A percentile compares a stretch with the other conserved stretches of the same genome.
phyloP scores from a whole-genome alignment of 2,113 vertebrate species.

The Macrotis lagotis region DNA sequence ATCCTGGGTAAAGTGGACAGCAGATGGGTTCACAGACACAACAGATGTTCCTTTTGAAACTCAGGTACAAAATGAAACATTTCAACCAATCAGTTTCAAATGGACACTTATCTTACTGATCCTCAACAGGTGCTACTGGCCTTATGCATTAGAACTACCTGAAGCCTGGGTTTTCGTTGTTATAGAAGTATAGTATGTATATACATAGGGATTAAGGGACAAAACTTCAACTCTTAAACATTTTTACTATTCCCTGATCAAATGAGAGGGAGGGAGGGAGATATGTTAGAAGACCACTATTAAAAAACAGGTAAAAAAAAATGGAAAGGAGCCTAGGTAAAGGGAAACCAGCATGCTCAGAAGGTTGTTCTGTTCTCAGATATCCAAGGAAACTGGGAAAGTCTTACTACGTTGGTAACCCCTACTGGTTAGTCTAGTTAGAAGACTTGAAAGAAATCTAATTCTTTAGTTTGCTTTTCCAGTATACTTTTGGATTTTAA shows the following conservation, averaged over 20 bases:
- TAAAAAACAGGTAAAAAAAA: neutral
- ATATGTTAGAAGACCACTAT: neutral
- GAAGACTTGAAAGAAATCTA: too few relatives aligned
- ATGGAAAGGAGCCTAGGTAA: neutral
- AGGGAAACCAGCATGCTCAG: neutral
- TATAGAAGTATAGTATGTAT: conserved; percentile 35
- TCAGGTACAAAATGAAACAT: conserved; percentile 72
- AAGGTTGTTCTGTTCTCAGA: neutral
- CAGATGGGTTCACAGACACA: conserved; percentile 69
- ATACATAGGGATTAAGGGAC: neutral
- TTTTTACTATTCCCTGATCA: conserved; percentile 1
- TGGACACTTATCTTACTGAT: neutral
- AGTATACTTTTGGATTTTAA: too few relatives aligned
- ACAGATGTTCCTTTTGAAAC: conserved; percentile 77
- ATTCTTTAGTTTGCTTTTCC: too few relatives aligned
- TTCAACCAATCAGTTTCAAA: conserved; percentile 10
- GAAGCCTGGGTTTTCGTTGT: neutral
- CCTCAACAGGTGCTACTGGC: neutral
- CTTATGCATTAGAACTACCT: neutral
- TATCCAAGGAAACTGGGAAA: neutral
- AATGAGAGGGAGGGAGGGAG: conserved; percentile 10
- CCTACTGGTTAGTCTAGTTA: too few relatives aligned
- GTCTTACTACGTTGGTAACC: neutral
- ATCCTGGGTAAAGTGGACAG: conserved; percentile 53
- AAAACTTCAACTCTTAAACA: neutral